phyloP scores from a whole-genome alignment of 2,797 vertebrate genomes.

The Neostethus bicornis region DNA sequence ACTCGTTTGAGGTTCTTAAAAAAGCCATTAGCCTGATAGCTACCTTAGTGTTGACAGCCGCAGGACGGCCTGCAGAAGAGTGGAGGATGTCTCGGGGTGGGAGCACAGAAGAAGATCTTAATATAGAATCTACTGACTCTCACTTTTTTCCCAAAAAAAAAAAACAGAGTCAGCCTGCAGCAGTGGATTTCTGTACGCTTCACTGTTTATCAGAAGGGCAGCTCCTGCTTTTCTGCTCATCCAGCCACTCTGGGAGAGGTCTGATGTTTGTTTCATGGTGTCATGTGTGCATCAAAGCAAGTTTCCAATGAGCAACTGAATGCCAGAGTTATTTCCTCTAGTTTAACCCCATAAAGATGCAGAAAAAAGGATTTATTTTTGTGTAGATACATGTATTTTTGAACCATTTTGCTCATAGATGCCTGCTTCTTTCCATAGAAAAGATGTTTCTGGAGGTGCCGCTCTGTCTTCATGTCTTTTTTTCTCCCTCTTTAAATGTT shows the following conservation, averaged over 20 bases:
- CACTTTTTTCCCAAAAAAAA: constrained; percentile 27
- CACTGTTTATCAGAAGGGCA: constrained; percentile 42
- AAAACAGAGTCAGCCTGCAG: constrained; percentile 32
- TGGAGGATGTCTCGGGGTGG: constrained; percentile 34
- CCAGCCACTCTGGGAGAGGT: constrained; percentile 23
- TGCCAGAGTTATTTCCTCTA: neutral
- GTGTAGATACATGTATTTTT: too few species aligned
- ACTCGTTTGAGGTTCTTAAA: constrained; percentile 14
- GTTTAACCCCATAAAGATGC: neutral
- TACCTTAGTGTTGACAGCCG: constrained; percentile 42
- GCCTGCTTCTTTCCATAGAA: too few species aligned
- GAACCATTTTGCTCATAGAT: too few species aligned
- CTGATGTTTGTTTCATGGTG: constrained; percentile 20
- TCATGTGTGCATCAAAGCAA: constrained; percentile 10
- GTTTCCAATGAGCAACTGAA: neutral
- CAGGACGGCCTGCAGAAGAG: constrained; percentile 45
- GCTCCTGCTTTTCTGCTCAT: constrained; percentile 43
- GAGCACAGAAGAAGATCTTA: constrained; percentile 47
- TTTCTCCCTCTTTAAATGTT: too few species aligned
- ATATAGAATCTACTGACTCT: constrained; percentile 65
- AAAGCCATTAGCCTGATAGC: constrained; percentile 31
- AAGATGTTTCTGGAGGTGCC: too few species aligned
- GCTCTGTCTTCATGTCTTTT: too few species aligned
- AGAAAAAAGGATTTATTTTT: neutral
- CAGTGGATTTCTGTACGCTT: constrained; percentile 47